Evolutionary conservation across 2,888 invertebrate species (phyloP).

Genomic region (Gari tellinella): DNA sequence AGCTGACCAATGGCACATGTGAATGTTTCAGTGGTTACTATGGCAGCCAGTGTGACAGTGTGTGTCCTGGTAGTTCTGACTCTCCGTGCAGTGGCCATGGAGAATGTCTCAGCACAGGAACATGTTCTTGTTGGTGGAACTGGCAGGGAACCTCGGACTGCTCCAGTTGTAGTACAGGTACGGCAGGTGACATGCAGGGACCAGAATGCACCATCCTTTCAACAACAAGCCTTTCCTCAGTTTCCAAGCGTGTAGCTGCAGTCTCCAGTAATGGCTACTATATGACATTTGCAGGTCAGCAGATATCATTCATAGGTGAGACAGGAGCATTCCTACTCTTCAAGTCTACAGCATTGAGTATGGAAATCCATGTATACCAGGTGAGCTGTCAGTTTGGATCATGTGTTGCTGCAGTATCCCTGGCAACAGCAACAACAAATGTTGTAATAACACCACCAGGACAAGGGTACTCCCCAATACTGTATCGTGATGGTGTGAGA

Average conservation of each 20-base stretch:
- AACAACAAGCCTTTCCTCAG: constrained; percentile 31
- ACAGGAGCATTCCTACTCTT: constrained; percentile 60
- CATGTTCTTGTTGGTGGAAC: constrained; percentile 68
- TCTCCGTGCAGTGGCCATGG: constrained; percentile 68
- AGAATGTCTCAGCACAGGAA: constrained; percentile 53
- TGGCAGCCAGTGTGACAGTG: constrained; percentile 51
- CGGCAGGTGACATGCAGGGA: constrained; percentile 49
- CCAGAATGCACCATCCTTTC: constrained; percentile 64
- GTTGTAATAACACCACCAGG: constrained; percentile 56
- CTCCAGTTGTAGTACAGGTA: constrained; percentile 41
- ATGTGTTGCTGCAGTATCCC: constrained; percentile 64
- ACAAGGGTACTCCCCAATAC: constrained; percentile 43
- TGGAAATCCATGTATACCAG: constrained; percentile 64
- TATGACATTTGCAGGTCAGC: constrained; percentile 66
- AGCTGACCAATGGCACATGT: constrained; percentile 45
- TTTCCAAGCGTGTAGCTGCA: constrained; percentile 42
- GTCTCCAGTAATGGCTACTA: constrained; percentile 63
- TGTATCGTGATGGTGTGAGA: constrained; percentile 43
- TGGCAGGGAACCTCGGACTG: constrained; percentile 66
- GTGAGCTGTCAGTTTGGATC: constrained; percentile 64
- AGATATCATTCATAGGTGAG: constrained; percentile 49
- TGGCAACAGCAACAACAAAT: constrained; percentile 34
- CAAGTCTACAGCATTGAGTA: constrained; percentile 12
- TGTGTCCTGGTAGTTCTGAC: constrained; percentile 69
- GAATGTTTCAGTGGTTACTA: constrained; percentile 63